Base-by-base conservation (phyloP, 2,888 invertebrate species). In the Mythimna impura region DNA sequence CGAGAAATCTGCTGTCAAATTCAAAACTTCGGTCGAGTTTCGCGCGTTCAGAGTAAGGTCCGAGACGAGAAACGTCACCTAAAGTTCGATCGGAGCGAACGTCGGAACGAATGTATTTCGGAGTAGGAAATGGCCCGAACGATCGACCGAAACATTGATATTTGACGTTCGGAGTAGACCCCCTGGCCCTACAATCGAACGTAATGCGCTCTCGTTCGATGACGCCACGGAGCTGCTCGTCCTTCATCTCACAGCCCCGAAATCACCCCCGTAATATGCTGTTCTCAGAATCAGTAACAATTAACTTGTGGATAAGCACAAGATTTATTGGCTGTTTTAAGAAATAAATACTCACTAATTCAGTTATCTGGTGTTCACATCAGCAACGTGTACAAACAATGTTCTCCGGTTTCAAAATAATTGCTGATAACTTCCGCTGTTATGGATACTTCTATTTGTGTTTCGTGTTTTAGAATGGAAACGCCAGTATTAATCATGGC, bases 141-240 rank as follows among this genome's bases (percentile, higher is more conserved):
- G n/a, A n/a, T n/a, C n/a, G n/a, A n/a, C n/a, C n/a, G n/a, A n/a
- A n/a, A n/a, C n/a, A n/a, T n/a, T n/a, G n/a, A n/a, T n/a, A n/a
- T n/a, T n/a, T n/a, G n/a, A n/a, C n/a, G n/a, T n/a, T n/a, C n/a
- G n/a, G n/a, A n/a, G n/a, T n/a, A n/a, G n/a, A n/a, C n/a, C n/a
- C n/a, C n/a, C 91, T 89, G 93, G 93, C 88, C 95, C 95, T 94
- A 96, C 96, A 95, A 96, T 96, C 96, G 95, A 94, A 94, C 92
- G 93, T 96, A 95, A 96, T 96, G 95, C 92, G 91, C 93, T 93
- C 91, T 91, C 92, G 94, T 93, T 94, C 95, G 94, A 93, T 94
- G 93, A 92, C 92, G 90, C 85, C 91, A 89, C 88, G 86, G 82
- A 87, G 66, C 64, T 86, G 86, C 87, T 84, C 76, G 72, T 88